Percentiles rank a stretch among this genome's conserved stretches.
phyloP scores from a whole-genome alignment of 1,140 invertebrate species.

The Nylanderia fulva region DNA sequence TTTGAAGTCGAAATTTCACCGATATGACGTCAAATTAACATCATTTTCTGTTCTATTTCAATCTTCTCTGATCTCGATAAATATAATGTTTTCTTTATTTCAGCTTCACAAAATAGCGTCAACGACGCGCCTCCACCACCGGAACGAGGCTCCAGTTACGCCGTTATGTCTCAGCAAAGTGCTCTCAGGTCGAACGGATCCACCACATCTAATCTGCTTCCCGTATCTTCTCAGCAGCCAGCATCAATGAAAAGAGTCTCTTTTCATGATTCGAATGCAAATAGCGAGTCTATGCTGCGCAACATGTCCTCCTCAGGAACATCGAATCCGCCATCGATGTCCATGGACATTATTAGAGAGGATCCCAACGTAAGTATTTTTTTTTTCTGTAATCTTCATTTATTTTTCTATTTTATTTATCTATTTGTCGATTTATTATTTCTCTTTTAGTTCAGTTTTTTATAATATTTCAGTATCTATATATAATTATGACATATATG shows the following conservation, averaged over 20 bases:
- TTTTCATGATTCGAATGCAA: constrained; percentile 90
- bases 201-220: constrained; percentile 81
- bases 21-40: too few species aligned
- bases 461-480: neutral
- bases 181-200: constrained; percentile 84
- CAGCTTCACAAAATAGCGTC: constrained; percentile 80
- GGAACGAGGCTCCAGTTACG: constrained; percentile 93
- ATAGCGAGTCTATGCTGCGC: constrained; percentile 84
- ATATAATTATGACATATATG: neutral
- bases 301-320: constrained; percentile 74
- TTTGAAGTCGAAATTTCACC: too few species aligned
- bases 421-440: neutral
- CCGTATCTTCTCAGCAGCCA: constrained; percentile 77
- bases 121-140: constrained; percentile 90
- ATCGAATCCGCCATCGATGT: constrained; percentile 80
- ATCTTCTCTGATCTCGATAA: neutral
- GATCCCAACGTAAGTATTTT: constrained; percentile 91
- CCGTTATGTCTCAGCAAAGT: constrained; percentile 90
- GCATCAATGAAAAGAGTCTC: constrained; percentile 89
- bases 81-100: constrained; percentile 31
- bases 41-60: too few species aligned
- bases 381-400: neutral
- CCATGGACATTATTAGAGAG: constrained; percentile 89
- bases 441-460: neutral
- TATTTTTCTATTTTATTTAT: neutral